Evolutionary conservation across 2,113 vertebrate species (phyloP), one percentile per base, ranked within the genome.

Genomic region (Anolis sagrei): DNA sequence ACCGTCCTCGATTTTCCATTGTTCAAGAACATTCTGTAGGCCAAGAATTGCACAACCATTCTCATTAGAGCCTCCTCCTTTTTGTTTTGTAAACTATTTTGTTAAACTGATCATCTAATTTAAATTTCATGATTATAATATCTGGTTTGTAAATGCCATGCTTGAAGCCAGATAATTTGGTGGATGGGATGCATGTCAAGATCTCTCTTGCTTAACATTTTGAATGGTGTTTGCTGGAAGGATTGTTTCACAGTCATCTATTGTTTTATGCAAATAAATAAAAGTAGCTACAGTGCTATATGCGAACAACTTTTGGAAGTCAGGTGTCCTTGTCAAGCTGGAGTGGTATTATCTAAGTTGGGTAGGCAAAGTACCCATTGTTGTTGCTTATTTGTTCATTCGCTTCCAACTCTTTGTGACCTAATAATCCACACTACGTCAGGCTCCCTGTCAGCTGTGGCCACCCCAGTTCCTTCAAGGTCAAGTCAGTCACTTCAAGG

Each of bases 241-340:
- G 51, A 62, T 32, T 73, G 49, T 81, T 81, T 81, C 32, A 29
- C 36, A 48, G 49, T 48, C 16, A 32, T 18, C 76, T 44, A n/a
- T 70, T 61, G 36, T 78, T 58, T 70, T 70, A 58, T 39, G 48
- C 14, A 69, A 84, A 78, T 78, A 58, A 77, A 85, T 49, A 78
- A 66, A 23, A 85, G 49, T 10, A 54, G 34, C 49, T 32, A 34
- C 27, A 25, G 7, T 21, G 32, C 19, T n/a, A 23, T n/a, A 76
- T 29, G 16, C n/a, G 36, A 69, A 34, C 16, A 51, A 7, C 0
- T 51, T 62, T 74, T 83, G 36, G 48, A 58, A 82, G 36, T 34
- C 23, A 32, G 19, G 29, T n/a, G 54, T n/a, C 16, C 74, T 75
- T 75, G 27, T 64, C 29, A 83, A 62, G 5, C 36, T 21, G 62